Base-by-base conservation (phyloP, 1,140 invertebrate genomes). In the Bradysia coprophila region DNA sequence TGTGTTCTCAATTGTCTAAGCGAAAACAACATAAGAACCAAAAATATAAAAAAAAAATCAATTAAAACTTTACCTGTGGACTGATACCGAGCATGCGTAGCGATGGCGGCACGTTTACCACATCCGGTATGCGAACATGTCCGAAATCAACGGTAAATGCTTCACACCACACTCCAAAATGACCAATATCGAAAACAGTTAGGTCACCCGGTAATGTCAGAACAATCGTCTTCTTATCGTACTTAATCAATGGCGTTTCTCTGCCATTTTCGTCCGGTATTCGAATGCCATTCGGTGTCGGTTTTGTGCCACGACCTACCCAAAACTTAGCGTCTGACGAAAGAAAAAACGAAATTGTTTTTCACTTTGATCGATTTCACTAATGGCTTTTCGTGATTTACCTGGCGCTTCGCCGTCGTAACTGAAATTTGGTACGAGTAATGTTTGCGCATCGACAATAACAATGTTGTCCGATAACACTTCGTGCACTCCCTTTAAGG, bases 101-200 rank as follows among this genome's bases (percentile, higher is more conserved):
- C 4, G 85, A 90, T 19, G 89, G 89, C 38, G 89, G 89, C 2
- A 93, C 80, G 58, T 87, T 87, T 24, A 82, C 59, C 22, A 73
- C 64, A 38, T 57, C 57, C 0, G 86, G 81, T 43, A 93, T 72
- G 43, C 71, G 55, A 9, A 92, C 71, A 59, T 90, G 83, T 1
- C 86, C 89, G 55, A 93, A 93, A 63, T 92, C 83, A 2, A 89
- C 85, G 21, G 81, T 78, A 62, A 89, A 91, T 10, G 84, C 82
- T 59, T 82, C 76, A 52, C 83, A 87, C 82, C 80, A 93, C 46
- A 86, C 77, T 46, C 82, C 84, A 67, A 80, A 87, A 67, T 75
- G 86, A 34, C 75, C 87, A 62, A 79, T 87, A 63, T 78, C 86
- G 65, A 76, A 90, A 42, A 86, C 72, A 11, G 81, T 85, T 50